Conservation (phyloP, 2,888 invertebrate genomes). For the Eupithecia insigniata region DNA sequence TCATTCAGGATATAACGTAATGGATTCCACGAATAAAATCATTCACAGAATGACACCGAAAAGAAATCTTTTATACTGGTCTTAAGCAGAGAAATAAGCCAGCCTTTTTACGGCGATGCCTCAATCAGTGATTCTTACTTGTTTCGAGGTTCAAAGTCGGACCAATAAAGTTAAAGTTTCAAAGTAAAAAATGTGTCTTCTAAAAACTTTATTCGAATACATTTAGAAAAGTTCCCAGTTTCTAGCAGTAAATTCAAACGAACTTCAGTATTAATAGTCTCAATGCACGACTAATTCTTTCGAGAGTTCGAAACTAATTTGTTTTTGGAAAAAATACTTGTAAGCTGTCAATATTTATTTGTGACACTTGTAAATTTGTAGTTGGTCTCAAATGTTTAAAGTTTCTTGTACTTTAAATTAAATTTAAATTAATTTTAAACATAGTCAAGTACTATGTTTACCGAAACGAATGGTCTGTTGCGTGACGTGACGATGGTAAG, state of each 20-base stretch:
- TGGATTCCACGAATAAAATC: background rate
- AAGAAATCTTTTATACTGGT: background rate
- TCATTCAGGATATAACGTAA: background rate
- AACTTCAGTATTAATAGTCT: constrained; percentile 45
- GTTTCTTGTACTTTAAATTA: background rate
- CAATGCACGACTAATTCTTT: constrained; percentile 46
- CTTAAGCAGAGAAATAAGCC: background rate
- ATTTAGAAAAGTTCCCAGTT: constrained; percentile 40
- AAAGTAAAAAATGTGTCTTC: constrained; percentile 34
- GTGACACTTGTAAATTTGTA: constrained; percentile 16
- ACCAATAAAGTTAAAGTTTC: constrained; percentile 1
- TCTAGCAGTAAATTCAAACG: constrained; percentile 44
- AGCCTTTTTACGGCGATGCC: background rate
- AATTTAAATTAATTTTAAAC: too few species aligned
- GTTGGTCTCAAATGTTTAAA: constrained; percentile 16
- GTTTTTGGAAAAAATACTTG: constrained; percentile 34
- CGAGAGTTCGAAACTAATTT: constrained; percentile 45
- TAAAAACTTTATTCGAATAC: constrained; percentile 46
- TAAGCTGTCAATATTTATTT: constrained; percentile 34
- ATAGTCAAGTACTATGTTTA: too few species aligned
- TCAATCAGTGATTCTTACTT: background rate
- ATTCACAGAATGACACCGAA: background rate
- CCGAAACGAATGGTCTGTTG: too few species aligned
- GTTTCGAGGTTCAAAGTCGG: background rate
- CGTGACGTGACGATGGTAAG: too few species aligned